Percentiles rank a stretch among this genome's conserved stretches.
Evolutionary conservation across 2,113 vertebrate species (phyloP).

Genomic region (Anolis sagrei): DNA sequence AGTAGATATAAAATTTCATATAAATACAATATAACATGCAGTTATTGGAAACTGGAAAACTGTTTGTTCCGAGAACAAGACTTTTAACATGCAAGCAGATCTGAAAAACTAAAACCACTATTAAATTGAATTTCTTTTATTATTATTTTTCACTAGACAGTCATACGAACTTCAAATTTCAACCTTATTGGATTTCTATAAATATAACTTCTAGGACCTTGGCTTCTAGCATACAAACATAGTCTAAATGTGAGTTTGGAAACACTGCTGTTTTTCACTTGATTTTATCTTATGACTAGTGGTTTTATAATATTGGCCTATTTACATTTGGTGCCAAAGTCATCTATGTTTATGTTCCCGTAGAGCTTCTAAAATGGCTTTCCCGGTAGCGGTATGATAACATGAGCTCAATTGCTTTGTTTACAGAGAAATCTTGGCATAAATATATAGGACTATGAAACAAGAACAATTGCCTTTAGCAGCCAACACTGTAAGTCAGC

Average conservation of each 20-base stretch:
- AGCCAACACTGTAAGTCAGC: slow-evolving; percentile 75
- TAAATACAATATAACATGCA: neutral
- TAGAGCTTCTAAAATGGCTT: slow-evolving; percentile 54
- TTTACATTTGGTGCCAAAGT: slow-evolving; percentile 50
- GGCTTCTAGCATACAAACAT: neutral
- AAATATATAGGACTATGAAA: slow-evolving; percentile 81
- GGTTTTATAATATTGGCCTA: slow-evolving; percentile 45
- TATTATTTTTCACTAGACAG: neutral
- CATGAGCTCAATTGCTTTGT: slow-evolving; percentile 68
- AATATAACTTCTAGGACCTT: neutral
- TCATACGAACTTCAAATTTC: neutral
- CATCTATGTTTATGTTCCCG: slow-evolving; percentile 38
- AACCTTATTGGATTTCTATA: slow-evolving; percentile 14
- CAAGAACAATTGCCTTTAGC: slow-evolving; percentile 76
- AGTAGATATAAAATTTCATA: neutral
- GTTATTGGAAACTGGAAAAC: neutral
- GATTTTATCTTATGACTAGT: slow-evolving; percentile 46
- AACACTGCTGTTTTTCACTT: slow-evolving; percentile 49
- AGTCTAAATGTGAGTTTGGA: neutral
- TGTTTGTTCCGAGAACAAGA: neutral
- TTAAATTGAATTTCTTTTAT: neutral
- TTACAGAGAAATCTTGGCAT: slow-evolving; percentile 72
- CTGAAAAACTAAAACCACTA: slow-evolving; percentile 2
- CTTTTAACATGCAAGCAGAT: neutral
- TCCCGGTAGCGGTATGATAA: slow-evolving; percentile 71